Evolutionary conservation across 2,797 vertebrate genomes (phyloP).

Genomic region (Merluccius polli): DNA sequence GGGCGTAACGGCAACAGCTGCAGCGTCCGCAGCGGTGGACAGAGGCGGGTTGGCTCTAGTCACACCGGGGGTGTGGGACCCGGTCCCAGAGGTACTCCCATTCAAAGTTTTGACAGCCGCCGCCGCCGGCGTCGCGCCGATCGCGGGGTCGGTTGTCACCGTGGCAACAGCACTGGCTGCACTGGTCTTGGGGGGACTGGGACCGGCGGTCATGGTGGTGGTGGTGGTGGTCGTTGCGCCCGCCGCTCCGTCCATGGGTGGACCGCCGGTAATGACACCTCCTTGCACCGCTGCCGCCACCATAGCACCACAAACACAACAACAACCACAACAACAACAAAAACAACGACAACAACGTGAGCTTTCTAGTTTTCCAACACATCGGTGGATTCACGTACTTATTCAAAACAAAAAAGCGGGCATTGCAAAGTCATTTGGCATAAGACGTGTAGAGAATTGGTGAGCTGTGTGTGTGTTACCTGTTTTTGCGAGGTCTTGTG

Average conservation of each 20-base stretch:
- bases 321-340: conserved; percentile 40
- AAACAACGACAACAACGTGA: conserved; percentile 29
- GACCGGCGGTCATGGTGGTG: conserved; percentile 71
- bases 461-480: conserved; percentile 70
- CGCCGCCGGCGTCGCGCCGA: conserved; percentile 68
- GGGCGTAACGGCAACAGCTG: too few species aligned
- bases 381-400: too few species aligned
- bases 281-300: conserved; percentile 74
- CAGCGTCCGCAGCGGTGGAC: conserved; percentile 61
- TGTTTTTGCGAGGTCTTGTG: conserved; percentile 79
- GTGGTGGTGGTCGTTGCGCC: too few species aligned
- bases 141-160: conserved; percentile 61
- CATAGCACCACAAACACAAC: conserved; percentile 54
- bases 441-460: conserved; percentile 48
- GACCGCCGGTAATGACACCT: conserved; percentile 78
- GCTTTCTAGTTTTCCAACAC: background rate
- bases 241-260: conserved; percentile 78
- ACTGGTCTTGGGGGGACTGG: conserved; percentile 70
- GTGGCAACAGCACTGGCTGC: conserved; percentile 67
- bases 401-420: conserved; percentile 31
- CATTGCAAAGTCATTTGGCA: conserved; percentile 35
- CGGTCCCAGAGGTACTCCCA: conserved; percentile 81
- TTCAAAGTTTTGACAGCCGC: conserved; percentile 80
- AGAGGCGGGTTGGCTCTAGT: conserved; percentile 67
- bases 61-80: conserved; percentile 72